Evolutionary conservation across 2,113 vertebrate genomes (phyloP).

Genomic region (Phyllostomus discolor): DNA sequence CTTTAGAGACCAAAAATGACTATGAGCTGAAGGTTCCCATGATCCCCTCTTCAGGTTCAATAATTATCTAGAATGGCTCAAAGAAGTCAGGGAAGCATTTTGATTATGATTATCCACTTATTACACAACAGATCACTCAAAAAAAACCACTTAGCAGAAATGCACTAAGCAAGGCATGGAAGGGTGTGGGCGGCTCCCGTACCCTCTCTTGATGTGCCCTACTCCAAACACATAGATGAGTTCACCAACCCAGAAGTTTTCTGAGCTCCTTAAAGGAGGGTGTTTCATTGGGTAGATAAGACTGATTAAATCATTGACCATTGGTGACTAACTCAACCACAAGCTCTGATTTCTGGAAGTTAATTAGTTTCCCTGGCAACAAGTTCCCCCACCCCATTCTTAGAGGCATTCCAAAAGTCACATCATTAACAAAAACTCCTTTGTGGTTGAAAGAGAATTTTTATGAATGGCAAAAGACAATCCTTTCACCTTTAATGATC

Average conservation of each 20-base stretch:
- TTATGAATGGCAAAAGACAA: not conserved
- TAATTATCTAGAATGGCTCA: not conserved
- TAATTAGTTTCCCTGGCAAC: not conserved
- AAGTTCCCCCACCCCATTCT: not conserved
- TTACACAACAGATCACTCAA: not conserved
- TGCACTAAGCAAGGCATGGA: not conserved
- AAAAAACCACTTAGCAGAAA: not conserved
- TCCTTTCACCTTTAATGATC: not conserved
- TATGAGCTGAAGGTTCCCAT: too few relatives aligned
- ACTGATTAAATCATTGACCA: too few relatives aligned
- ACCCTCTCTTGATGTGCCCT: not conserved
- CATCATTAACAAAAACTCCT: not conserved
- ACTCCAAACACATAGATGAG: not conserved
- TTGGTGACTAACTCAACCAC: not conserved
- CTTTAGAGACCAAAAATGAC: not conserved
- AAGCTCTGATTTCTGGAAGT: too few relatives aligned
- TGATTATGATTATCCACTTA: not conserved
- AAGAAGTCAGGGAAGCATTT: not conserved
- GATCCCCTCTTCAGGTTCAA: not conserved
- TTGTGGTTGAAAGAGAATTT: not conserved
- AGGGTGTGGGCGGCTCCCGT: not conserved
- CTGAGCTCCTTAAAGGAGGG: not conserved
- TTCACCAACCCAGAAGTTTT: not conserved
- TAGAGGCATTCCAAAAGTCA: not conserved
- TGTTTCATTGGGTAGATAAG: not conserved